A percentile compares a stretch with the other conserved stretches of the same genome.
Evolutionary conservation across 2,888 invertebrate species (phyloP).

Genomic region (Acanthopleura granulata): DNA sequence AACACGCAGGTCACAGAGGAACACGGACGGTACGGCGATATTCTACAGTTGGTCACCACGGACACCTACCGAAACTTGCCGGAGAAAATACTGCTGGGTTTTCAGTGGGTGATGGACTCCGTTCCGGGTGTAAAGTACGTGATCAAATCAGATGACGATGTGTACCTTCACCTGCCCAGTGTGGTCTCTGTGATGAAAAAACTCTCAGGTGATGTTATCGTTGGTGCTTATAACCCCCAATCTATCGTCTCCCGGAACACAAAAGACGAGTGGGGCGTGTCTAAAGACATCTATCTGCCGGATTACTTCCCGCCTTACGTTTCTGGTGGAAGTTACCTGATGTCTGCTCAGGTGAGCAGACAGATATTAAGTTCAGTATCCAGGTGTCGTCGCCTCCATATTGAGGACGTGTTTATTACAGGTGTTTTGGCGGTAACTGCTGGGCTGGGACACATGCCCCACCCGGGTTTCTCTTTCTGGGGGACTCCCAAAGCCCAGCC

Average conservation of each 20-base stretch:
- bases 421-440: slow-evolving; percentile 36
- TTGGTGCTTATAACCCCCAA: slow-evolving; percentile 36
- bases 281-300: slow-evolving; percentile 29
- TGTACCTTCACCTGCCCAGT: slow-evolving; percentile 36
- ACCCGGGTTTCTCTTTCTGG: slow-evolving; percentile 39
- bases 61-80: slow-evolving; percentile 40
- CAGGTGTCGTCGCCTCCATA: slow-evolving; percentile 28
- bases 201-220: slow-evolving; percentile 28
- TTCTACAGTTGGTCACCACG: slow-evolving; percentile 32
- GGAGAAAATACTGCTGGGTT: slow-evolving; percentile 34
- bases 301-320: slow-evolving; percentile 36
- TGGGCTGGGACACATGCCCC: slow-evolving; percentile 30
- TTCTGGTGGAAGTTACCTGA: slow-evolving; percentile 40
- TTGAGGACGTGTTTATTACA: slow-evolving; percentile 43
- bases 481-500: slow-evolving; percentile 31
- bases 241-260: slow-evolving; percentile 35
- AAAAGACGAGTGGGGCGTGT: slow-evolving; percentile 39
- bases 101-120: slow-evolving; percentile 31
- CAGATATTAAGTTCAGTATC: slow-evolving; percentile 22
- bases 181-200: slow-evolving; percentile 28
- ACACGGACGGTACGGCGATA: slow-evolving; percentile 32
- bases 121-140: slow-evolving; percentile 26
- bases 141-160: slow-evolving; percentile 46
- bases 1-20: slow-evolving; percentile 32
- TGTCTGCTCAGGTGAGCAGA: slow-evolving; percentile 28